Evolutionary conservation across 1,140 invertebrate genomes (phyloP), one percentile per base, ranked within the genome.

Genomic region (Mya arenaria): DNA sequence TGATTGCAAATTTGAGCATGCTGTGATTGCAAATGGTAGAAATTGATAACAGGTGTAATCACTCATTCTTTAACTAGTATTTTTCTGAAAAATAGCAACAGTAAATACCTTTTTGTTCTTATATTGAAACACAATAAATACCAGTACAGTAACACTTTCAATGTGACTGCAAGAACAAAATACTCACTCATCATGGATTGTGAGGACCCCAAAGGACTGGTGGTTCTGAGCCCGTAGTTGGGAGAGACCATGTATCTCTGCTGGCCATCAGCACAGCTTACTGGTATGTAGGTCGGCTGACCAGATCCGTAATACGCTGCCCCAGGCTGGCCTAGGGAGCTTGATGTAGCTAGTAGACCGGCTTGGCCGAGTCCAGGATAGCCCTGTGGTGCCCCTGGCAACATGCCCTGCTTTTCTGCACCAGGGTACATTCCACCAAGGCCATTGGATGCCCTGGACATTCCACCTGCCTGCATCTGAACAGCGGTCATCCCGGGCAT

Each of bases 241-340:
- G 65, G 44, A 41, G 77, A 80, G 4, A 80, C 77, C 77, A 80
- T 80, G 52, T 80, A 80, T 28, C 77, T 44, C 48, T 80, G 77
- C 55, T 80, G 77, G 34, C 44, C 8, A 44, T 44, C 52, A 15
- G 77, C 65, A 37, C 77, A 69, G 2, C 65, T 30, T 17, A 68
- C 77, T 44, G 77, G 55, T 36, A 80, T 25, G 36, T 80, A 80
- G 3, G 55, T 68, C 1, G 77, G 65, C 23, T 69, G 77, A 15
- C 23, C 28, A 4, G 65, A 69, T 6, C 39, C 55, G 4, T 23
- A 37, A 37, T 65, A 66, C 6, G 52, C 63, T 0, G 41, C 39
- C 1, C 30, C 48, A 17, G 37, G 48, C 41, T 77, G 74, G 37
- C 39, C 74, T 25, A 72, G 69, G 25, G 69, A 72, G 30, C 69